These are phyloP conservation scores for Deilephila porcellus DNA, from an alignment of 2,888 invertebrate genomes.

Conservation along the genomic window DNA sequence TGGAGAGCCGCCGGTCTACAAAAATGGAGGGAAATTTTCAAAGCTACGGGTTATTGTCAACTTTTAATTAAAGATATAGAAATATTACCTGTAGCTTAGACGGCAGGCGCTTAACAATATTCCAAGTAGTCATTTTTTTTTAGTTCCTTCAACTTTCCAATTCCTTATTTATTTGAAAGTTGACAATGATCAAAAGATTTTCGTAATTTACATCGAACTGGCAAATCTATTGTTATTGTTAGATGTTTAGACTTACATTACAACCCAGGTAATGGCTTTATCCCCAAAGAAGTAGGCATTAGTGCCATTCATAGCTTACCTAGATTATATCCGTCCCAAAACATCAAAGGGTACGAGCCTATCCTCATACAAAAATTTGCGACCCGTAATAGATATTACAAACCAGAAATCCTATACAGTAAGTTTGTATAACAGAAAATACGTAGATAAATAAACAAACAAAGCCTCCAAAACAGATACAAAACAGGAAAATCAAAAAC, in stretches of 20 bases:
- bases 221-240: too few relatives aligned
- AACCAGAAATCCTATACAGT: background rate
- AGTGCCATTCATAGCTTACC: too few relatives aligned
- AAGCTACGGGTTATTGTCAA: conserved; percentile 12
- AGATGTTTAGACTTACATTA: too few relatives aligned
- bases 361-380: too few relatives aligned
- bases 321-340: too few relatives aligned
- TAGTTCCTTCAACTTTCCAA: background rate
- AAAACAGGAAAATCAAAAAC: conserved; percentile 28
- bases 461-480: conserved; percentile 10
- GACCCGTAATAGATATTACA: background rate
- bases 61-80: conserved; percentile 24
- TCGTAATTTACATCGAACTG: too few relatives aligned
- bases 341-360: too few relatives aligned
- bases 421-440: conserved; percentile 30
- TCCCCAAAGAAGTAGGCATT: too few relatives aligned
- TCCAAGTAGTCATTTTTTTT: background rate
- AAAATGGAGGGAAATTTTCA: conserved; percentile 19
- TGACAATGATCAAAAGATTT: background rate
- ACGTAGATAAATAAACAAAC: conserved; percentile 35
- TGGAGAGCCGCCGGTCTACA: conserved; percentile 4
- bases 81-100: conserved; percentile 8
- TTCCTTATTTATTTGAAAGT: background rate
- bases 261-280: too few relatives aligned
- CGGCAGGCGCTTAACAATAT: background rate